Base-by-base conservation (phyloP, 1,140 invertebrate genomes). In the Aphidius ervi region DNA sequence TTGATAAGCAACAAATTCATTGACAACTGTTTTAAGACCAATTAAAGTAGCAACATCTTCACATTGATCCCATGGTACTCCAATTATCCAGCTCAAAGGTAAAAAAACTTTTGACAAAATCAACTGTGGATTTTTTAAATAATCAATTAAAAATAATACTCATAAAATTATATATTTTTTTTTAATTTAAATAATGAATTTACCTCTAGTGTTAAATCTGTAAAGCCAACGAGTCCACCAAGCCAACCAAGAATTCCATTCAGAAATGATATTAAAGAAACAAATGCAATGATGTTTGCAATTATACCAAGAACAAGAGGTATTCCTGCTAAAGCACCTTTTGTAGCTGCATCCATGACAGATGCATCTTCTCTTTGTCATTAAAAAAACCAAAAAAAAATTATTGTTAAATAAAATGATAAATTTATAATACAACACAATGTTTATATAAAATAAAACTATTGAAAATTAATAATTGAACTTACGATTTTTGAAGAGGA, bases 1-100 rank as follows among this genome's bases (percentile, higher is more conserved):
- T 70, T 90, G 78, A 70, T 95, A 97, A 1, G 94, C 95, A 0
- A 95, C 88, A 73, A 97, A 97, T 76, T 97, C 95, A 71, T 97
- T 97, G 5, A 96, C 84, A 1, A 94, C 85, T 0, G 89, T 93
- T 81, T 97, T 97, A 2, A 95, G 75, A 2, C 93, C 94, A 54
- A 97, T 89, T 7, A 97, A 80, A 46, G 84, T 82, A 0, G 87
- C 94, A 0, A 97, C 91, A 3, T 83, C 77, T 69, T 92, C 85
- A 66, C 89, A 91, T 63, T 95, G 86, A 0, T 85, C 76, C 82
- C 86, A 87, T 0, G 88, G 86, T 0, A 95, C 89, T 3, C 94
- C 93, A 82, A 92, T 87, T 3, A 90, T 64, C 84, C 85, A 92
- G 39, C 88, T 87, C 0, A 97, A 69, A 0, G 94, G 95, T 64